phyloP scores from a whole-genome alignment of 2,797 vertebrate genomes.

The Pelodytes ibericus region DNA sequence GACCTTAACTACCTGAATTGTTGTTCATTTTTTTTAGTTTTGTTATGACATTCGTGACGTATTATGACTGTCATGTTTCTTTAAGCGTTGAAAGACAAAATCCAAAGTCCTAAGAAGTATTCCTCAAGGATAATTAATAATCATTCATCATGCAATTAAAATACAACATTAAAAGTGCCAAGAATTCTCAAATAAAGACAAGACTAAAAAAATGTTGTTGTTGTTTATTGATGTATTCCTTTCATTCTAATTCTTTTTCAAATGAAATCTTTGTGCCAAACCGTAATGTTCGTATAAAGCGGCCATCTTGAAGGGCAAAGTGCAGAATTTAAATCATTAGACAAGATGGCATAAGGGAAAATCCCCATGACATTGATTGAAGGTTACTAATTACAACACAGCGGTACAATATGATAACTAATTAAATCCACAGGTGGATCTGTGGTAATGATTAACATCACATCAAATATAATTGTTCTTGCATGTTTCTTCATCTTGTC shows the following conservation, averaged over 20 bases:
- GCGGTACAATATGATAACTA: neutral
- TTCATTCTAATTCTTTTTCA: neutral
- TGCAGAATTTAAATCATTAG: neutral
- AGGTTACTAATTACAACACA: neutral
- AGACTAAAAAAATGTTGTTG: no score
- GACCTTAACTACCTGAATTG: no score
- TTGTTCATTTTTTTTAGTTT: no score
- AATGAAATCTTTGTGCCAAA: neutral
- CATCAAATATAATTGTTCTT: neutral
- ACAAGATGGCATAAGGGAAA: neutral
- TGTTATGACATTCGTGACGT: no score
- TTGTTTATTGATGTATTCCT: no score
- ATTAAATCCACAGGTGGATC: neutral
- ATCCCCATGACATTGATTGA: constrained; percentile 5
- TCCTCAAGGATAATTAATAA: no score
- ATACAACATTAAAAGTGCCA: no score
- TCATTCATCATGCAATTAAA: no score
- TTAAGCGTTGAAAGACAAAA: no score
- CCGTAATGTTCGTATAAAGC: neutral
- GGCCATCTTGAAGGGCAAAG: neutral
- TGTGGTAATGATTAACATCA: neutral
- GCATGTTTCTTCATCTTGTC: neutral
- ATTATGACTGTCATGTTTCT: no score
- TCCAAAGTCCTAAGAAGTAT: no score
- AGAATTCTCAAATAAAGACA: no score